A percentile compares a stretch with the other conserved stretches of the same genome.
These are phyloP conservation scores for Trinectes maculatus DNA, from an alignment of 2,113 vertebrate species.

Conservation along the genomic window DNA sequence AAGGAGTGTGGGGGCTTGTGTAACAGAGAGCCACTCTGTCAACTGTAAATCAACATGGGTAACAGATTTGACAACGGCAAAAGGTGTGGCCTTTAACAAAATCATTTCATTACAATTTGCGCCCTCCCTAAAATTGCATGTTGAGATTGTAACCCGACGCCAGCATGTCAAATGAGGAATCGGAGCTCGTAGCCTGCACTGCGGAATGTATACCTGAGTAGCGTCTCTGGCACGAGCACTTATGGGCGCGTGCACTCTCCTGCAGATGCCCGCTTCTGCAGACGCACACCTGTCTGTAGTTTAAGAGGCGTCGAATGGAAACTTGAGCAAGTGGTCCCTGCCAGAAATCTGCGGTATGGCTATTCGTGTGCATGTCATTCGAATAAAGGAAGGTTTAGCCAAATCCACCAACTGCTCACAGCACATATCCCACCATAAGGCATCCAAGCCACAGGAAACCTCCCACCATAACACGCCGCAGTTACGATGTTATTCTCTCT, in stretches of 20 bases:
- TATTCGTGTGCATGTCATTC: conserved; percentile 58
- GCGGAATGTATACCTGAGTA: conserved; percentile 64
- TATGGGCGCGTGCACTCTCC: conserved; percentile 11
- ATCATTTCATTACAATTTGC: conserved; percentile 50
- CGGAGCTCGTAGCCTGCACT: conserved; percentile 37
- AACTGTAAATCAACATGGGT: conserved; percentile 62
- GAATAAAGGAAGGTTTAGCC: conserved; percentile 67
- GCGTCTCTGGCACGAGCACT: conserved; percentile 17
- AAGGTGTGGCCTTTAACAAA: conserved; percentile 50
- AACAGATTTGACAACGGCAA: conserved; percentile 51
- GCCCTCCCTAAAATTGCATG: conserved; percentile 38
- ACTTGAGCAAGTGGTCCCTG: conserved; percentile 42
- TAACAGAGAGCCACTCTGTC: conserved; percentile 20
- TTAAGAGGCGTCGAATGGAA: conserved; percentile 51
- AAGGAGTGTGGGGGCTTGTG: conserved; percentile 21
- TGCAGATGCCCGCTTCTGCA: conserved; percentile 43
- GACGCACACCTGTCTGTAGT: conserved; percentile 68
- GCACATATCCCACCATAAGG: conserved; percentile 45
- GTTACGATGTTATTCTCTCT: conserved; percentile 66
- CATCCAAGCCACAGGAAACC: conserved; percentile 65
- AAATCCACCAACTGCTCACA: conserved; percentile 63
- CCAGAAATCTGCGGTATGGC: conserved; percentile 65
- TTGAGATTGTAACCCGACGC: conserved; percentile 62
- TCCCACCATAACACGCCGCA: conserved; percentile 45
- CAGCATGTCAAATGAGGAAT: conserved; percentile 48